Base-by-base conservation (phyloP, 2,113 vertebrate genomes). In the Collichthys lucidus region DNA sequence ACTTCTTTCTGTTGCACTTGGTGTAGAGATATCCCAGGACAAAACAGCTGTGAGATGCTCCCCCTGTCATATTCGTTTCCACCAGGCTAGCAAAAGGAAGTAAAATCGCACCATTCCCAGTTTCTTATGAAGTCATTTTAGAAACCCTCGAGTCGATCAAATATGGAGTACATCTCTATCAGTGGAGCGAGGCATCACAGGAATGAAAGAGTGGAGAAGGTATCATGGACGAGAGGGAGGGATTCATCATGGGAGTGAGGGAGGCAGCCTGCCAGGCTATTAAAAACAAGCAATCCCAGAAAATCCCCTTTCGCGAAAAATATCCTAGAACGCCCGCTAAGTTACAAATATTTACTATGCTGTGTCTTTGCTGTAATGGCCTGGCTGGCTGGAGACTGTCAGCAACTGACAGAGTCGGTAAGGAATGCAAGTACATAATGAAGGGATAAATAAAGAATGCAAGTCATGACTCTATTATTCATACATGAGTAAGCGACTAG, bases 161-260 rank as follows among this genome's bases (percentile, higher is more conserved):
- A 84, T 79, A 57, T 68, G 74, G 63, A 79, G 53, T 55, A 59
- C 61, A 57, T 79, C 53, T 82, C 61, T 24, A 40, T 79, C 52
- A 56, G 46, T 4, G 46, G 19, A 68, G 29, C 20, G 59, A 61
- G 19, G 75, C 62, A 44, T 29, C 57, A n/a, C 24, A 56, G 63
- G 22, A 73, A 24, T 24, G 10, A 79, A 19, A n/a, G 70, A 76
- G 65, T 31, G 50, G 68, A 50, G 72, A 50, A 52, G 67, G 52
- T 70, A 79, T 70, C 16, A 53, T 62, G 61, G 44, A 62, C 14
- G 55, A 52, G 74, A 77, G 22, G 65, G 20, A 40, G 61, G 74
- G 46, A 79, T 78, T 52, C 66, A 77, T 80, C 63, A 71, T 20
- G 62, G 78, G 52, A 60, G 31, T 3, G 42, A 63, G 29, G 49